phyloP scores from a whole-genome alignment of 1,140 invertebrate genomes.

The Holotrichia oblita region DNA sequence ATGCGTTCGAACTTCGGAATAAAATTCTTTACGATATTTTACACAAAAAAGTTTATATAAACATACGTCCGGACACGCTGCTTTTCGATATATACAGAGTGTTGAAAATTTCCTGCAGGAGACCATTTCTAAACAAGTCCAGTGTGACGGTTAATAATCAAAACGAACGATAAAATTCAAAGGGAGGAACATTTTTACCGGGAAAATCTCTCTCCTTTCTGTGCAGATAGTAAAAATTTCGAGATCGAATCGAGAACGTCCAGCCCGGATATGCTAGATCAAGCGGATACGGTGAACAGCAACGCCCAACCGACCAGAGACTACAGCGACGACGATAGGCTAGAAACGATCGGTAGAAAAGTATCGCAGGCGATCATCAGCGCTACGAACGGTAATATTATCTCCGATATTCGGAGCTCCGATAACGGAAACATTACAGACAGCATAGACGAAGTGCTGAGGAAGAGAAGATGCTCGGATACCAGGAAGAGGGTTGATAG shows the following conservation, averaged over 20 bases:
- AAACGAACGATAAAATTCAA: background rate
- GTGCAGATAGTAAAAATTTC: conserved; percentile 42
- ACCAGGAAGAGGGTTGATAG: conserved; percentile 53
- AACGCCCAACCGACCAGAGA: conserved; percentile 62
- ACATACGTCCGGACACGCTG: too few relatives aligned
- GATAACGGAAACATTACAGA: conserved; percentile 60
- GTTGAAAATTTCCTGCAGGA: too few relatives aligned
- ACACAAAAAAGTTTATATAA: too few relatives aligned
- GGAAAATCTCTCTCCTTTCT: background rate
- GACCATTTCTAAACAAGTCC: too few relatives aligned
- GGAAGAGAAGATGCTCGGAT: conserved; percentile 54
- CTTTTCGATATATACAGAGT: too few relatives aligned
- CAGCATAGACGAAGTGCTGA: conserved; percentile 51
- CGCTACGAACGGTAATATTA: conserved; percentile 59
- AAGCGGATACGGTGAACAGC: conserved; percentile 62
- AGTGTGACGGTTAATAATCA: too few relatives aligned
- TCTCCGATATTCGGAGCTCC: conserved; percentile 49
- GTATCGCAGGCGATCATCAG: conserved; percentile 68
- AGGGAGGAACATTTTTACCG: background rate
- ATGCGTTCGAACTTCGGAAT: too few relatives aligned
- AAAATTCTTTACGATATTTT: too few relatives aligned
- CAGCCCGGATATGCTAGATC: conserved; percentile 48
- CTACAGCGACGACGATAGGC: conserved; percentile 74
- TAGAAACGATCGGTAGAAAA: conserved; percentile 72
- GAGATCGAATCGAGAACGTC: conserved; percentile 59